These are phyloP conservation scores for Calephelis nemesis DNA, from an alignment of 1,140 invertebrate genomes.

Conservation along the genomic window DNA sequence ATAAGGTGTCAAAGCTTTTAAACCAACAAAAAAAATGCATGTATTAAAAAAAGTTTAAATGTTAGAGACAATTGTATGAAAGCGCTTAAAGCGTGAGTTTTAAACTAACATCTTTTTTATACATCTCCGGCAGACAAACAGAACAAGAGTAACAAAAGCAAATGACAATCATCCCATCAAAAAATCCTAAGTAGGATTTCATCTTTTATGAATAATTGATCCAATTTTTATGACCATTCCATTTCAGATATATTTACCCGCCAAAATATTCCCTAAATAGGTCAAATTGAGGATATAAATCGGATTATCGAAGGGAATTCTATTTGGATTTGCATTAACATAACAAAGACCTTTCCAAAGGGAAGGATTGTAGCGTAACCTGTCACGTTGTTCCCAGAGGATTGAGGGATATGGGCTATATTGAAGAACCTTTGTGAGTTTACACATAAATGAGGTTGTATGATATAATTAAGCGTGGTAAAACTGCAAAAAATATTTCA, in stretches of 20 bases:
- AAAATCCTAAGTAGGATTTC: too few relatives aligned
- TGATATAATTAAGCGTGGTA: not conserved
- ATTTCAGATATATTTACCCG: not conserved
- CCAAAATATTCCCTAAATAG: not conserved
- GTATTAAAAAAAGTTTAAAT: too few relatives aligned
- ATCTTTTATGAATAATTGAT: too few relatives aligned
- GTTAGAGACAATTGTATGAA: too few relatives aligned
- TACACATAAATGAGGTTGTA: slow-evolving; percentile 8
- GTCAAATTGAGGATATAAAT: slow-evolving; percentile 10
- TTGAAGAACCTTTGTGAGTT: slow-evolving; percentile 15
- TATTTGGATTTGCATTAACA: slow-evolving; percentile 16
- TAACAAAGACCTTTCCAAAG: slow-evolving; percentile 16
- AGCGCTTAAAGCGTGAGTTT: too few relatives aligned
- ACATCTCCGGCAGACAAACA: too few relatives aligned
- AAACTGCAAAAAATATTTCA: not conserved
- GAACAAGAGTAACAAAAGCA: too few relatives aligned
- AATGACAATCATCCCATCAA: too few relatives aligned
- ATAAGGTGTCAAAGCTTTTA: too few relatives aligned
- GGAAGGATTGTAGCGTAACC: slow-evolving; percentile 9
- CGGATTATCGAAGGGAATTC: slow-evolving; percentile 10
- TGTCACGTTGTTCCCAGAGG: slow-evolving; percentile 14
- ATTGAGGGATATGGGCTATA: slow-evolving; percentile 3
- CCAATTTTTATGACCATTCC: too few relatives aligned
- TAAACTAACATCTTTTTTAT: too few relatives aligned
- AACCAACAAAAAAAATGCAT: too few relatives aligned